Conservation (phyloP, 2,113 vertebrate genomes). For the Spermophilus dauricus region DNA sequence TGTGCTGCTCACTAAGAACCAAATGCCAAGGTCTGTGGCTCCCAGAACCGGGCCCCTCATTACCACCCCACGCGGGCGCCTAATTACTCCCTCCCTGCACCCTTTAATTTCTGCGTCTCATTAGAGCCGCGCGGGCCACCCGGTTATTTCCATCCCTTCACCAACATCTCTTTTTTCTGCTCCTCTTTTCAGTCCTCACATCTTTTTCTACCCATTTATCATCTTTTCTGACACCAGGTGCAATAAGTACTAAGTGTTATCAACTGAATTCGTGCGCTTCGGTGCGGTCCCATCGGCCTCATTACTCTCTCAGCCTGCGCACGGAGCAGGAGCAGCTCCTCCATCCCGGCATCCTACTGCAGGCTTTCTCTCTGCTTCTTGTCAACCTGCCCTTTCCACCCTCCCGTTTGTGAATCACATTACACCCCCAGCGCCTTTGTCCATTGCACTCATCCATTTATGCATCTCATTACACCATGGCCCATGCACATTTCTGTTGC, state of each 20-base stretch:
- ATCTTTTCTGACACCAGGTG: neutral
- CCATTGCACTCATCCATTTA: conserved; percentile 11
- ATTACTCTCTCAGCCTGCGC: neutral
- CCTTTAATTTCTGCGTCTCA: conserved; percentile 39
- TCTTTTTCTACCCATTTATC: conserved; percentile 42
- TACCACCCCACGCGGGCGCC: neutral
- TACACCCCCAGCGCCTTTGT: neutral
- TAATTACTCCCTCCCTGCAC: conserved; percentile 52
- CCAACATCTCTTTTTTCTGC: neutral
- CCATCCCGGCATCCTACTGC: neutral
- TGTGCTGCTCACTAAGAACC: neutral
- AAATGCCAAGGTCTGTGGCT: neutral
- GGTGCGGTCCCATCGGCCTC: conserved; percentile 46
- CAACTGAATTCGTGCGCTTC: conserved; percentile 51
- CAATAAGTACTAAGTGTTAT: neutral
- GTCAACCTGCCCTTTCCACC: conserved; percentile 52
- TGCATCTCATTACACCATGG: conserved; percentile 46
- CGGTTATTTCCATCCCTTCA: conserved; percentile 39
- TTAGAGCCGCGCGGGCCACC: conserved; percentile 46
- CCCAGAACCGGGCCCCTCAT: neutral
- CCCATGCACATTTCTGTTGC: neutral
- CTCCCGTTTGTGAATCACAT: conserved; percentile 70
- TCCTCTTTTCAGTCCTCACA: conserved; percentile 17
- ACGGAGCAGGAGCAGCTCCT: neutral
- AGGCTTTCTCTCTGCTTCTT: conserved; percentile 55